Evolutionary conservation across 2,113 vertebrate genomes (phyloP).

Genomic region (Maccullochella peelii): DNA sequence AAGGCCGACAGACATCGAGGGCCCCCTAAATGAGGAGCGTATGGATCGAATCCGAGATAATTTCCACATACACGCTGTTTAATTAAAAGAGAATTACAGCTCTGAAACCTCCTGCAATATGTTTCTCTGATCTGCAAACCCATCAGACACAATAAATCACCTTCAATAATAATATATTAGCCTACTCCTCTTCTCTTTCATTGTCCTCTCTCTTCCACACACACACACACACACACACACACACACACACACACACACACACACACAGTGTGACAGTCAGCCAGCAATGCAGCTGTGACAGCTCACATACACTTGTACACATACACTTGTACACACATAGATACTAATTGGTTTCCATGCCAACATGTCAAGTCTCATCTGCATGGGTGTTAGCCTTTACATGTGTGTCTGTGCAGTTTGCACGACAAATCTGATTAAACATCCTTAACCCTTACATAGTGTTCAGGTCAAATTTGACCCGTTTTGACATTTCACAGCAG

Average conservation of each 20-base stretch:
- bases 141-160: slow-evolving; percentile 39
- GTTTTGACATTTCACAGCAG: too few species aligned
- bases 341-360: slow-evolving; percentile 47
- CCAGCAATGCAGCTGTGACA: neutral
- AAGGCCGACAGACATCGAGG: slow-evolving; percentile 22
- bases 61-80: slow-evolving; percentile 19
- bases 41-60: slow-evolving; percentile 10
- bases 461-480: too few species aligned
- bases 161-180: slow-evolving; percentile 20
- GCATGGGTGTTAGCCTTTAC: slow-evolving; percentile 17
- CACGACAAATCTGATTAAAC: neutral
- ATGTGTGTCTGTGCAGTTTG: neutral
- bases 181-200: slow-evolving; percentile 3
- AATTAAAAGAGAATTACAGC: slow-evolving; percentile 33
- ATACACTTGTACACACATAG: neutral
- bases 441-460: neutral
- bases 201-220: neutral
- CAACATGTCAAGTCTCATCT: slow-evolving; percentile 44
- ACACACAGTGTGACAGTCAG: neutral
- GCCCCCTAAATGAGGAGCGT: slow-evolving; percentile 2
- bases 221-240: neutral
- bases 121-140: slow-evolving; percentile 29
- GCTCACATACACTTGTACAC: neutral
- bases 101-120: slow-evolving; percentile 7
- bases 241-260: neutral